Conservation (phyloP, 2,113 vertebrate species). For the Macquaria australasica region DNA sequence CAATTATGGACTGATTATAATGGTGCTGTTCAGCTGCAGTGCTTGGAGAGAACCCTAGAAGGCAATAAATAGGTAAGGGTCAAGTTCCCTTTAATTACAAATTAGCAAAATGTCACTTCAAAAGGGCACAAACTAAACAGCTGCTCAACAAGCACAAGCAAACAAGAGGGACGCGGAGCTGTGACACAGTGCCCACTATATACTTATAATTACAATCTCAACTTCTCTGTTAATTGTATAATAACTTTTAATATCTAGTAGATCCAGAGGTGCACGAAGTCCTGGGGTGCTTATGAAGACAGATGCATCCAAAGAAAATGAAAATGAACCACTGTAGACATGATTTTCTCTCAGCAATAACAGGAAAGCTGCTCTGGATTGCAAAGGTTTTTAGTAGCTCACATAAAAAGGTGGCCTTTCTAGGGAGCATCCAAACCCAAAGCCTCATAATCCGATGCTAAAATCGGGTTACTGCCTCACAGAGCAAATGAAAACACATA, state of each 20-base stretch:
- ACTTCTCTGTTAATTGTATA: not conserved
- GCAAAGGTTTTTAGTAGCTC: not conserved
- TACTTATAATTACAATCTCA: not conserved
- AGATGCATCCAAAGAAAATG: not conserved
- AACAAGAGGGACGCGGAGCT: not conserved
- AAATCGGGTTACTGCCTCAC: constrained; percentile 31
- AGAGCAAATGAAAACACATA: constrained; percentile 30
- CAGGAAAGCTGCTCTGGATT: no score
- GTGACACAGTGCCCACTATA: not conserved
- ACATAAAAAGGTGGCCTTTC: constrained; percentile 24
- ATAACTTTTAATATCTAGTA: not conserved
- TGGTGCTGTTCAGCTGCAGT: constrained; percentile 6
- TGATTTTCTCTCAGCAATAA: not conserved
- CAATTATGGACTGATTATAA: constrained; percentile 31
- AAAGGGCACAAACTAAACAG: constrained; percentile 33
- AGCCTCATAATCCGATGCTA: constrained; percentile 8
- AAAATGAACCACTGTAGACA: constrained; percentile 10
- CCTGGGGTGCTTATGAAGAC: not conserved
- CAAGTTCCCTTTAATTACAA: constrained; percentile 52
- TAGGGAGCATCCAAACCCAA: not conserved
- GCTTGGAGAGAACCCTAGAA: constrained; percentile 15
- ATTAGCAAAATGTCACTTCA: constrained; percentile 53
- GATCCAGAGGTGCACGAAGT: not conserved
- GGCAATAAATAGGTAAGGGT: constrained; percentile 31
- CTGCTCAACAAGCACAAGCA: not conserved